Conservation (phyloP, 2,797 vertebrate genomes). For the Tragopan temminckii region DNA sequence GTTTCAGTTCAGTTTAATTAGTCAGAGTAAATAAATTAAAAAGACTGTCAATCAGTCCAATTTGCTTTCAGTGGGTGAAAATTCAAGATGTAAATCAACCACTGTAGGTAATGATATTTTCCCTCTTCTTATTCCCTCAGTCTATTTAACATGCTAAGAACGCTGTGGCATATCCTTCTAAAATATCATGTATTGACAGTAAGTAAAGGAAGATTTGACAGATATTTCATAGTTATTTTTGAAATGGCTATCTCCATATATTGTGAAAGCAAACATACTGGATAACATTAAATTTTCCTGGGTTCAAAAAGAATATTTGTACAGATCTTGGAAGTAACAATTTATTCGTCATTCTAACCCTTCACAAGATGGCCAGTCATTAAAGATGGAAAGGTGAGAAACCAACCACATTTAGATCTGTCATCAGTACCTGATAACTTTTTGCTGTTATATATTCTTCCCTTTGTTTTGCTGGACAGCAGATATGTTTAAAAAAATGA, state of each 20-base stretch:
- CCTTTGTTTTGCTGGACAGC: not conserved
- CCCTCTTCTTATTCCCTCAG: not conserved
- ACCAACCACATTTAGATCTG: not conserved
- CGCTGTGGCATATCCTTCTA: not conserved
- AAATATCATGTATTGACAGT: not conserved
- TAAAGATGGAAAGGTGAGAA: not conserved
- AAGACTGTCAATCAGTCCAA: not conserved
- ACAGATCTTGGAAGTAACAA: not conserved
- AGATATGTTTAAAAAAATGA: not conserved
- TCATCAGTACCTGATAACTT: not conserved
- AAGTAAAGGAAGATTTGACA: not conserved
- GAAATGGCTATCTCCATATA: not conserved
- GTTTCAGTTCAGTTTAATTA: not conserved
- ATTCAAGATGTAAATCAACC: not conserved
- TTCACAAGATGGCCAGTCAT: not conserved
- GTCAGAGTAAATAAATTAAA: not conserved
- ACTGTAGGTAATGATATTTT: not conserved
- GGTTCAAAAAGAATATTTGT: not conserved
- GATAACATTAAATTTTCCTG: not conserved
- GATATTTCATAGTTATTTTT: not conserved
- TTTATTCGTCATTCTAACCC: not conserved
- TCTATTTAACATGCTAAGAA: not conserved
- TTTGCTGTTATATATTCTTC: not conserved
- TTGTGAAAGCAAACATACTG: not conserved
- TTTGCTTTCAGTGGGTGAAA: not conserved